A percentile compares a stretch with the other conserved stretches of the same genome.
phyloP scores from a whole-genome alignment of 2,113 vertebrate genomes.

The Speoplatyrhinus poulsoni region DNA sequence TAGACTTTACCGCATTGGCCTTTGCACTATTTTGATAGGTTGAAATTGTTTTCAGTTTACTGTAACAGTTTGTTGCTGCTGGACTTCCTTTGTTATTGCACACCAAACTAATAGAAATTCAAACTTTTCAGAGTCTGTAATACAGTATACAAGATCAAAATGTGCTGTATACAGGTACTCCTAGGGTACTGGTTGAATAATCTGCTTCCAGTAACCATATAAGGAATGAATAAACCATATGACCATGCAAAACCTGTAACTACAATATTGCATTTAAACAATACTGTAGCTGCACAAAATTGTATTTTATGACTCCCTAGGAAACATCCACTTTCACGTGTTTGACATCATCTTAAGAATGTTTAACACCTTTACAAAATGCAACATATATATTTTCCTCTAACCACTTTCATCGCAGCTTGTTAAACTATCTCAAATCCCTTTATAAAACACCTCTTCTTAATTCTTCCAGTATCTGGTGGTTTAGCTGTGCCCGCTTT shows the following conservation, averaged over 20 bases:
- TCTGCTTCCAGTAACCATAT: not conserved
- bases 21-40: not conserved
- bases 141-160: not conserved
- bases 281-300: too few species aligned
- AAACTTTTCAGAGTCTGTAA: not conserved
- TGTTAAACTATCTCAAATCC: constrained; percentile 9
- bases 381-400: too few species aligned
- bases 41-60: too few species aligned
- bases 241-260: too few species aligned
- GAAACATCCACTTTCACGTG: too few species aligned
- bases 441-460: too few species aligned
- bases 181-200: not conserved
- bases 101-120: not conserved
- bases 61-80: not conserved
- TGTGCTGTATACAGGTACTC: too few species aligned
- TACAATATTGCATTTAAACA: too few species aligned
- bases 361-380: not conserved
- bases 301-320: too few species aligned
- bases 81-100: not conserved
- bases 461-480: too few species aligned
- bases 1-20: constrained; percentile 1
- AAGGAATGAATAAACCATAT: not conserved
- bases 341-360: too few species aligned
- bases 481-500: not conserved
- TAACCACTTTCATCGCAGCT: constrained; percentile 8